These are phyloP conservation scores for Tangara arthus DNA, from an alignment of 2,797 vertebrate genomes.

Conservation along the genomic window DNA sequence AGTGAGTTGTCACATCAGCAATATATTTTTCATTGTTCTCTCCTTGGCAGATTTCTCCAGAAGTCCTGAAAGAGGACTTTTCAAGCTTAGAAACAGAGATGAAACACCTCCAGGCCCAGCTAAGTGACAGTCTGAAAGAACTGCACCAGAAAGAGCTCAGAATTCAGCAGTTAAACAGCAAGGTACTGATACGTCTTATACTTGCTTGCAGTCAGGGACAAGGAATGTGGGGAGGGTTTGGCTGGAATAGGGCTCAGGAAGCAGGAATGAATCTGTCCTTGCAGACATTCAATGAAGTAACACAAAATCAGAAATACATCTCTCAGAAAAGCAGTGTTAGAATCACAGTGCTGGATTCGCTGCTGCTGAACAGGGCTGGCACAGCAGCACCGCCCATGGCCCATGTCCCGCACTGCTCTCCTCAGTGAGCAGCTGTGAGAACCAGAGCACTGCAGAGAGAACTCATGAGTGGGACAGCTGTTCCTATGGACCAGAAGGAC, in stretches of 20 bases:
- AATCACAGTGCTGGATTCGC: neutral
- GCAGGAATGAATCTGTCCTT: neutral
- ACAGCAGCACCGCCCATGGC: neutral
- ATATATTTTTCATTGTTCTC: constrained; percentile 22
- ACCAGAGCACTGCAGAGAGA: neutral
- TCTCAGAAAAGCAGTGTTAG: neutral
- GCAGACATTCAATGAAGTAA: neutral
- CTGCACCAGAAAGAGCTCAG: constrained; percentile 80
- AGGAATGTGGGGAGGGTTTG: neutral
- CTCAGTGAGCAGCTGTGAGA: neutral
- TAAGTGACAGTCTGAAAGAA: constrained; percentile 75
- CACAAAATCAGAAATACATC: neutral
- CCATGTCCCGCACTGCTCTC: neutral
- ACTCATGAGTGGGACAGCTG: neutral
- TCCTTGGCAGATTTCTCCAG: constrained; percentile 59
- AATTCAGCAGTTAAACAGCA: constrained; percentile 79
- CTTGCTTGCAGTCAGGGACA: neutral
- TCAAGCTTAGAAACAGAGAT: constrained; percentile 62
- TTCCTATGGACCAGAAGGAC: too few relatives aligned
- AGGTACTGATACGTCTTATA: constrained; percentile 40
- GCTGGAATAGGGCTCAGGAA: neutral
- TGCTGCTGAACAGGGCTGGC: neutral
- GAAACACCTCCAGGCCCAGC: constrained; percentile 68
- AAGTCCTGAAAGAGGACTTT: constrained; percentile 10
- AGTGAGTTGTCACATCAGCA: neutral